Evolutionary conservation across 2,888 invertebrate genomes (phyloP).

Genomic region (Himalopsyche tibetana): DNA sequence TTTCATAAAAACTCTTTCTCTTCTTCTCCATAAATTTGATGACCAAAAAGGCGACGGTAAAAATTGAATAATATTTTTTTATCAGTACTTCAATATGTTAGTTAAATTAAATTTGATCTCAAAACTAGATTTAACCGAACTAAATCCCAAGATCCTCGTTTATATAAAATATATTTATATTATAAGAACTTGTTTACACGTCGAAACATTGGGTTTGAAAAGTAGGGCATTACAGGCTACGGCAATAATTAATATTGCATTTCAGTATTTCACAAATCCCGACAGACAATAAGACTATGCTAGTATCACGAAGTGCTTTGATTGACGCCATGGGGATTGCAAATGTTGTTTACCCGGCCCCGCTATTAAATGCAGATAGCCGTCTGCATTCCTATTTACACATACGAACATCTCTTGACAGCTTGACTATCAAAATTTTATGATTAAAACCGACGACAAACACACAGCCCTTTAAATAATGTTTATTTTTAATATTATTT

Average conservation of each 20-base stretch:
- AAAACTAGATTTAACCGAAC: too few species aligned
- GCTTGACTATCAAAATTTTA: not conserved
- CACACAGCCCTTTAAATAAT: too few species aligned
- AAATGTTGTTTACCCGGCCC: not conserved
- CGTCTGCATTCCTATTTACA: slow-evolving; percentile 17
- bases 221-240: not conserved
- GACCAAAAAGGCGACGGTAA: too few species aligned
- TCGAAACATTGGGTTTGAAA: not conserved
- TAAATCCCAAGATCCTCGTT: too few species aligned
- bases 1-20: too few species aligned
- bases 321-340: slow-evolving; percentile 27
- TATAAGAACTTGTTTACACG: not conserved
- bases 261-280: slow-evolving; percentile 15
- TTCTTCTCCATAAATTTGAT: too few species aligned
- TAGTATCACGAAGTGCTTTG: slow-evolving; percentile 12
- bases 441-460: not conserved
- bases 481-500: too few species aligned
- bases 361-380: slow-evolving; percentile 1
- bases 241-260: not conserved
- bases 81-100: too few species aligned
- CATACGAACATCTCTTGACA: not conserved
- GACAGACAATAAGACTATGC: not conserved
- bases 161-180: too few species aligned
- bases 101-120: too few species aligned
- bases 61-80: too few species aligned